These are phyloP conservation scores for Synergus gifuensis DNA, from an alignment of 2,888 invertebrate species.

Conservation along the genomic window DNA sequence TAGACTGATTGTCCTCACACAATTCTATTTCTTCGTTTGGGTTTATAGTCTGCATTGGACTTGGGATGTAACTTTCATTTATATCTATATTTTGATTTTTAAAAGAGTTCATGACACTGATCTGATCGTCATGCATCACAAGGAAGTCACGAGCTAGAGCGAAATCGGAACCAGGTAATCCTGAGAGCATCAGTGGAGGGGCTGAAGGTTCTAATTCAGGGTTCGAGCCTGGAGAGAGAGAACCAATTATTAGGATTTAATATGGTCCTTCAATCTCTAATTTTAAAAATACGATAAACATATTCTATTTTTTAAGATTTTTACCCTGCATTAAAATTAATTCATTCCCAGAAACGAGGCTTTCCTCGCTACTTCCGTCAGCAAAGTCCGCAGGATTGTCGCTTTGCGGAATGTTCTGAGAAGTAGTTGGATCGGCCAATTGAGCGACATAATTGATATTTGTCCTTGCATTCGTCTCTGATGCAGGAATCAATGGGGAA, in stretches of 20 bases:
- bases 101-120: constrained; percentile 71
- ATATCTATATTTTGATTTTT: constrained; percentile 68
- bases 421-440: constrained; percentile 62
- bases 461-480: constrained; percentile 65
- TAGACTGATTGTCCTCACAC: constrained; percentile 43
- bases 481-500: constrained; percentile 71
- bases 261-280: no score
- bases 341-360: constrained; percentile 69
- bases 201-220: constrained; percentile 70
- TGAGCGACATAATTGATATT: constrained; percentile 69
- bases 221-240: constrained; percentile 62
- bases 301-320: not conserved
- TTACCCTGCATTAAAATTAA: constrained; percentile 75
- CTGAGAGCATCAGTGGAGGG: constrained; percentile 72
- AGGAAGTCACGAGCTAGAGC: constrained; percentile 73
- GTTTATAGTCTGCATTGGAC: constrained; percentile 47
- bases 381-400: constrained; percentile 70
- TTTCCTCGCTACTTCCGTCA: constrained; percentile 67
- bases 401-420: constrained; percentile 62
- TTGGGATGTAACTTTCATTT: constrained; percentile 41
- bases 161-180: constrained; percentile 72
- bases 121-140: constrained; percentile 75
- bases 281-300: not conserved
- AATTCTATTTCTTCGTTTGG: constrained; percentile 47
- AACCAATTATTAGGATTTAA: not conserved